These are phyloP conservation scores for Ochropacha duplaris DNA, from an alignment of 2,888 invertebrate genomes.

Conservation along the genomic window DNA sequence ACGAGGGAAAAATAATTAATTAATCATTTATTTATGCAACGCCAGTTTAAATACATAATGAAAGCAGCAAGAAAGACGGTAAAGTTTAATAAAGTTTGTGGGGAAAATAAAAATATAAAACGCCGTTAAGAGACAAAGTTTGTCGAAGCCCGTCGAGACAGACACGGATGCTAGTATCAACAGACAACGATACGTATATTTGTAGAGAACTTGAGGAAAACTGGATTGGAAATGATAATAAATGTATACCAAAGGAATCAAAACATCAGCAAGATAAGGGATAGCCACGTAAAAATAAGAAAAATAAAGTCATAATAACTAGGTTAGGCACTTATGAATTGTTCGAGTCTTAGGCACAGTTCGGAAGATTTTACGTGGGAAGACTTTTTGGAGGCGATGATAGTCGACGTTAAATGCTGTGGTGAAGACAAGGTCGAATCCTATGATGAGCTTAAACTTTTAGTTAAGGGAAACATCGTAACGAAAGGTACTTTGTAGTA, in stretches of 20 bases:
- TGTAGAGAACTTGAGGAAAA: slow-evolving; percentile 11
- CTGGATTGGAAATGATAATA: background rate
- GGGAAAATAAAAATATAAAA: slow-evolving; percentile 35
- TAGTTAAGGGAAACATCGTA: too few relatives aligned
- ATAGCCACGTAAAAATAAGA: too few relatives aligned
- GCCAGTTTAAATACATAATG: slow-evolving; percentile 41
- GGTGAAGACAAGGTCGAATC: too few relatives aligned
- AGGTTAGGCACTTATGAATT: too few relatives aligned
- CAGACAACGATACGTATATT: slow-evolving; percentile 23
- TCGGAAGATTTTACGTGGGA: too few relatives aligned
- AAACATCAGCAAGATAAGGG: background rate
- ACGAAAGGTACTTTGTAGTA: too few relatives aligned
- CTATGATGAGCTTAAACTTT: too few relatives aligned
- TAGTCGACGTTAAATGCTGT: too few relatives aligned
- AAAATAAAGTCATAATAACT: too few relatives aligned
- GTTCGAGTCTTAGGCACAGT: too few relatives aligned
- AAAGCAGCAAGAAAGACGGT: slow-evolving; percentile 32
- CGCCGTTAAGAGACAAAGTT: slow-evolving; percentile 49
- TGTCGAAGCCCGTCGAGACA: slow-evolving; percentile 9
- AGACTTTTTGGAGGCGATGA: too few relatives aligned
- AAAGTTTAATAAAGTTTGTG: slow-evolving; percentile 46
- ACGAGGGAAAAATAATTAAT: slow-evolving; percentile 16
- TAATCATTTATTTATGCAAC: slow-evolving; percentile 40
- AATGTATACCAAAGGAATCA: background rate
- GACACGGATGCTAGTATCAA: slow-evolving; percentile 20